Evolutionary conservation across 2,797 vertebrate genomes (phyloP), one percentile per base, ranked within the genome.

Genomic region (Taenioides sp.): DNA sequence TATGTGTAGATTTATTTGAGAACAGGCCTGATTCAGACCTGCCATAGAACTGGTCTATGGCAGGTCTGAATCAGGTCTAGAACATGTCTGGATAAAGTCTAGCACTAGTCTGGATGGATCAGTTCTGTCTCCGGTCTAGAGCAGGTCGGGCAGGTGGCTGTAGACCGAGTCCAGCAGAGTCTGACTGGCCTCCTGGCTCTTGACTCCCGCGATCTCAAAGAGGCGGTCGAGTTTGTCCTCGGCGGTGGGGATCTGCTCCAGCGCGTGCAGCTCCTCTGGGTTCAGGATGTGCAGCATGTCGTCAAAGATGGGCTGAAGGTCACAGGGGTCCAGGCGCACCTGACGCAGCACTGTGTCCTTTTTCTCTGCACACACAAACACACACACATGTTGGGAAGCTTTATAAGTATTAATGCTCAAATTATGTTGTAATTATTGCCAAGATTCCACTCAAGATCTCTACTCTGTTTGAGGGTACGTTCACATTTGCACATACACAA

Each of bases 151-250:
- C 70, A 99, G 94, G 89, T 99, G 98, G 90, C 97, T 96, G 89
- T 99, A 99, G 86, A 99, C 96, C 0, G 97, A 99, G 89, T 99
- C 98, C 79, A 99, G 92, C 77, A 99, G 95, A 54, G 94, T 98
- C 92, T 99, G 97, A 88, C 97, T 99, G 87, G 98, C 97, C 88
- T 98, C 97, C 89, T 98, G 98, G 89, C 98, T 99, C 91, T 98
- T 99, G 25, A 97, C 95, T 2, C 97, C 97, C 0, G 96, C 96
- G 0, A 99, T 98, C 91, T 99, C 97, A 65, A 99, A 99, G 14
- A 99, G 94, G 59, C 92, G 93, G 83, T 98, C 97, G 87, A 99
- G 94, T 86, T 95, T 97, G 91, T 99, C 98, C 86, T 99, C 97
- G 0, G 96, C 96, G 61, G 95, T 94, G 0, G 95, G 93, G 85